A percentile compares a stretch with the other conserved stretches of the same genome.
These are phyloP conservation scores for Urocyon cinereoargenteus DNA, from an alignment of 2,797 vertebrate species.

Conservation along the genomic window DNA sequence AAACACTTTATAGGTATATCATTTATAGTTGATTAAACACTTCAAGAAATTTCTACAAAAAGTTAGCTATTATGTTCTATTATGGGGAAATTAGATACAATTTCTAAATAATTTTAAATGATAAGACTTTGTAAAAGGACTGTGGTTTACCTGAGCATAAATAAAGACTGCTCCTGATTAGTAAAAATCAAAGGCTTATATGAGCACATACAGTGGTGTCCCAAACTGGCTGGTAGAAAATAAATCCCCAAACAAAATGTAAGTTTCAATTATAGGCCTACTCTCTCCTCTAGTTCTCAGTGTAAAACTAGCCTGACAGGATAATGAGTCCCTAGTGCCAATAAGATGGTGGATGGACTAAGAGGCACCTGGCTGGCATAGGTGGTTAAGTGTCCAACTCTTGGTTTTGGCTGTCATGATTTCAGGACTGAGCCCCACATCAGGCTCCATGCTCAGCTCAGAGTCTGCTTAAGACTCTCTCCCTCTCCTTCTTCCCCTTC, in stretches of 20 bases:
- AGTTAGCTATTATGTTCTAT: slow-evolving; percentile 45
- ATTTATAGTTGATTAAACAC: slow-evolving; percentile 57
- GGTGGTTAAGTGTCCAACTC: neutral
- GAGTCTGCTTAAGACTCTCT: neutral
- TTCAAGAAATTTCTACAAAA: slow-evolving; percentile 61
- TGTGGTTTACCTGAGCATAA: slow-evolving; percentile 16
- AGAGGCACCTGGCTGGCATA: neutral
- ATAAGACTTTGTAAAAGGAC: neutral
- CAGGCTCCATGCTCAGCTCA: neutral
- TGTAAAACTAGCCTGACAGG: neutral
- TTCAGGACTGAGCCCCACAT: neutral
- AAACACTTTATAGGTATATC: slow-evolving; percentile 48
- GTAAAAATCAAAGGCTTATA: neutral
- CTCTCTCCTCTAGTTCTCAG: neutral
- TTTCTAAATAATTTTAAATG: slow-evolving; percentile 61
- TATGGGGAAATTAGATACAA: slow-evolving; percentile 49
- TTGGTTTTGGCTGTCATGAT: neutral
- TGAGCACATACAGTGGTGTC: neutral
- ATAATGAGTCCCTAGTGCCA: neutral
- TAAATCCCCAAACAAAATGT: neutral
- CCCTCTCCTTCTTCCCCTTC: neutral
- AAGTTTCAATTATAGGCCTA: neutral
- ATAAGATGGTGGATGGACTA: neutral
- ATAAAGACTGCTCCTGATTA: neutral
- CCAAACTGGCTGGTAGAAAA: neutral